phyloP scores from a whole-genome alignment of 92 coral and sea anemone species.

The Anthopleura xanthogrammica region DNA sequence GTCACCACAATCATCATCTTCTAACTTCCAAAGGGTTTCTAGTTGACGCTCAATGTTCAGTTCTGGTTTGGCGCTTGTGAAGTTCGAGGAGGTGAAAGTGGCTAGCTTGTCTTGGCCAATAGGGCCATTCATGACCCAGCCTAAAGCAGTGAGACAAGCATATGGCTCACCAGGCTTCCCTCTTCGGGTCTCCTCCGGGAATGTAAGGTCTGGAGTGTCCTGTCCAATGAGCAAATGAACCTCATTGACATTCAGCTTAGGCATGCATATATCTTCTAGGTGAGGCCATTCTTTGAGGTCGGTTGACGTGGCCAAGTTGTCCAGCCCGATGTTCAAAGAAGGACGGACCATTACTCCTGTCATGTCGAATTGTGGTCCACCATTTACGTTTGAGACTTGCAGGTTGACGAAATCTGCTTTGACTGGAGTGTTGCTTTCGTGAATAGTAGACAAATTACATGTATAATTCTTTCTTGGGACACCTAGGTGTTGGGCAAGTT shows the following conservation, averaged over 20 bases:
- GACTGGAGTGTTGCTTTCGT: conserved; percentile 31
- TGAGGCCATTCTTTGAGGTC: conserved; percentile 49
- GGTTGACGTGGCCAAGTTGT: conserved; percentile 34
- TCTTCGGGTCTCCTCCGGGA: conserved; percentile 48
- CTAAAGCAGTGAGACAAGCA: conserved; percentile 47
- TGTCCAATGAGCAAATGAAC: conserved; percentile 43
- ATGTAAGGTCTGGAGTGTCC: conserved; percentile 47
- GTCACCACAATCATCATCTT: conserved; percentile 37
- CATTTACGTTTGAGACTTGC: conserved; percentile 38
- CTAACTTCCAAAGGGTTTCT: conserved; percentile 45
- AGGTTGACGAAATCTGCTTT: conserved; percentile 36
- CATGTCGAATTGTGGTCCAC: conserved; percentile 44
- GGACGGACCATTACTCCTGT: conserved; percentile 50
- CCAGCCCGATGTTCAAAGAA: conserved; percentile 42
- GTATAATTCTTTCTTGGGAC: conserved; percentile 20
- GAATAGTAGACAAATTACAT: conserved; percentile 38
- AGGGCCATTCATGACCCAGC: conserved; percentile 49
- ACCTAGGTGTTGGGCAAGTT: conserved; percentile 46
- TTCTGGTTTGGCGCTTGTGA: conserved; percentile 28
- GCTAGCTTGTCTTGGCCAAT: conserved; percentile 28
- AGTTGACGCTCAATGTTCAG: conserved; percentile 48
- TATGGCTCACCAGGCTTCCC: conserved; percentile 49
- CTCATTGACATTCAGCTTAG: conserved; percentile 30
- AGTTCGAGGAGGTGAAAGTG: conserved; percentile 32
- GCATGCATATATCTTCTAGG: conserved; percentile 31